phyloP scores from a whole-genome alignment of 1,140 invertebrate genomes.

The Temnothorax longispinosus region DNA sequence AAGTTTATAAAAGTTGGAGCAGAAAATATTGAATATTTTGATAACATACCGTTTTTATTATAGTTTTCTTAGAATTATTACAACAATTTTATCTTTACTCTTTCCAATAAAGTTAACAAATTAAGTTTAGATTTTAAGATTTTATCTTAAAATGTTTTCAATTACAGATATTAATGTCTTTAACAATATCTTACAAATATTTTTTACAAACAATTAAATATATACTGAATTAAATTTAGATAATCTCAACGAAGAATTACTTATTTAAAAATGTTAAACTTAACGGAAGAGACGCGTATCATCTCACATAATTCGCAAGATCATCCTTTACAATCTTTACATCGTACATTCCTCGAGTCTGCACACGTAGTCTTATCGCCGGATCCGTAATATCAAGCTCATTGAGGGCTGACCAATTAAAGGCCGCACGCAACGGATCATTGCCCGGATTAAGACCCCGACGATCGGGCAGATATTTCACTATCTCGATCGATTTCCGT shows the following conservation, averaged over 20 bases:
- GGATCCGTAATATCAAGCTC: slow-evolving; percentile 40
- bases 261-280: neutral
- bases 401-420: slow-evolving; percentile 58
- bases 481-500: slow-evolving; percentile 51
- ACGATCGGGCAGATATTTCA: slow-evolving; percentile 28
- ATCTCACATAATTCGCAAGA: neutral
- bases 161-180: too few relatives aligned
- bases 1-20: neutral
- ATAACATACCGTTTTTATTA: neutral
- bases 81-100: neutral
- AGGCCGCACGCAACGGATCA: slow-evolving; percentile 52
- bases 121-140: neutral
- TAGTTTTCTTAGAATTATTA: neutral
- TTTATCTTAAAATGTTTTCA: neutral
- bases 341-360: slow-evolving; percentile 6
- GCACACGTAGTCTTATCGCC: slow-evolving; percentile 9
- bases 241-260: neutral
- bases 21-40: neutral
- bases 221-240: neutral
- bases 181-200: neutral
- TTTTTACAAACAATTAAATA: neutral
- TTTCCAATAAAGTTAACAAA: neutral
- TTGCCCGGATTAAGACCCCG: slow-evolving; percentile 40
- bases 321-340: neutral
- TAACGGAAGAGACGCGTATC: neutral